These are phyloP conservation scores for Nephotettix cincticeps DNA, from an alignment of 1,140 invertebrate species.

Conservation along the genomic window DNA sequence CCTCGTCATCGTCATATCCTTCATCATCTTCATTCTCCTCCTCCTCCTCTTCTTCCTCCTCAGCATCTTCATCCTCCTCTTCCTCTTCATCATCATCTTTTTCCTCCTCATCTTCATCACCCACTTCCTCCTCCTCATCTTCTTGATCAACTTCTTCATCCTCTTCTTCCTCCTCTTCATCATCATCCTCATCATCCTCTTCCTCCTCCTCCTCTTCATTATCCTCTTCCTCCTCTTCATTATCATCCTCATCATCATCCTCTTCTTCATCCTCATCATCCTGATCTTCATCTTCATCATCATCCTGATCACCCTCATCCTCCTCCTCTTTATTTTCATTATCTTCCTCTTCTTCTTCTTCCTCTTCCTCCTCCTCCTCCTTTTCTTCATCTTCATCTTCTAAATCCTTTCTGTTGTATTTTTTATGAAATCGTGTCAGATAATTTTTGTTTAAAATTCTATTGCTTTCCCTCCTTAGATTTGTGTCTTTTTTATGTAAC, in stretches of 20 bases:
- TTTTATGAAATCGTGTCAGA: too few relatives aligned
- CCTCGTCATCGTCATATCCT: slow-evolving; percentile 35
- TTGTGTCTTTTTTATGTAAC: too few relatives aligned
- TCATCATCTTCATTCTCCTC: slow-evolving; percentile 5
- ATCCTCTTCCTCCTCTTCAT: slow-evolving; percentile 30
- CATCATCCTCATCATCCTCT: slow-evolving; percentile 38
- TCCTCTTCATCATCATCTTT: slow-evolving; percentile 13
- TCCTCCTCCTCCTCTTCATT: slow-evolving; percentile 35
- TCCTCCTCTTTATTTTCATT: slow-evolving; percentile 8
- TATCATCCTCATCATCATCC: slow-evolving; percentile 2
- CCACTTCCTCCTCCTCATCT: slow-evolving; percentile 37
- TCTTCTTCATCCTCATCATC: neutral
- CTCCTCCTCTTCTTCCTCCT: slow-evolving; percentile 2
- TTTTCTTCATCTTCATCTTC: slow-evolving; percentile 45
- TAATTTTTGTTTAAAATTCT: too few relatives aligned
- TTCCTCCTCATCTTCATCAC: slow-evolving; percentile 20
- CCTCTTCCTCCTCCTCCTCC: slow-evolving; percentile 25
- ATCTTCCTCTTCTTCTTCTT: slow-evolving; percentile 11
- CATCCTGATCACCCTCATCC: slow-evolving; percentile 6
- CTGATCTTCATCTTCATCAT: slow-evolving; percentile 17
- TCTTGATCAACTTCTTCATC: slow-evolving; percentile 38
- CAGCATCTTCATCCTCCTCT: slow-evolving; percentile 8
- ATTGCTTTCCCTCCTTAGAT: too few relatives aligned
- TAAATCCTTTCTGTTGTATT: slow-evolving; percentile 38
- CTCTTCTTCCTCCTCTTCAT: slow-evolving; percentile 43